Evolutionary conservation across 2,797 vertebrate species (phyloP), one percentile per base, ranked within the genome.

Genomic region (Lepus oiostolus): DNA sequence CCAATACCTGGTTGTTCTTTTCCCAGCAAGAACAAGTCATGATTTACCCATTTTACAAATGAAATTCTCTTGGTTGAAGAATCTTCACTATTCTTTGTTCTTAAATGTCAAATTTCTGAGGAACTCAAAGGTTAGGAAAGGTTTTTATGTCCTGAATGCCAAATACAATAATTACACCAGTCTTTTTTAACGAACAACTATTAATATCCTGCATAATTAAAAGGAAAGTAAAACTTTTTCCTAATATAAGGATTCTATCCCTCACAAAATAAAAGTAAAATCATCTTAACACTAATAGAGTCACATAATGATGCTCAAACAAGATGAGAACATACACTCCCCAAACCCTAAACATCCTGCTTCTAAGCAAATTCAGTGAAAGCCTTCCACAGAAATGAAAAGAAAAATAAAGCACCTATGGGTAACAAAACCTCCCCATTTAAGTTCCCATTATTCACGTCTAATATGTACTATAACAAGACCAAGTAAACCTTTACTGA

Each of bases 201-300:
- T 63, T 84, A 28, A 88, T 42, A 72, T 17, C n/a, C 13, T 72
- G 4, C 5, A 83, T 50, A 90, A 72, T 87, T 67, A 87, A 50
- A 85, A 30, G 13, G 82, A 84, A 92, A 90, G 30, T 60, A 72
- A 95, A 97, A 95, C 6, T 68, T n/a, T 76, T 22, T 88, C 50
- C 62, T 77, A 85, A 92, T 30, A 60, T 35, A 92, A 71, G 30
- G 16, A 89, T 74, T 91, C 68, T 70, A 14, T 8, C 50, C 12
- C 14, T 11, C 30, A 72, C 3, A 38, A 16, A 28, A 22, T 70
- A 71, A 89, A 50, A 85, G 58, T 50, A 80, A 76, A 79, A 47
- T 52, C 30, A 93, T 79, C 80, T 83, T 32, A 32, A 93, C 89
- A 52, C 42, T 71, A 67, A 65, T 81, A 60, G 2, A 12, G 70